These are phyloP conservation scores for Drosophila aldrichi DNA, from an alignment of 2,888 invertebrate genomes.

Conservation along the genomic window DNA sequence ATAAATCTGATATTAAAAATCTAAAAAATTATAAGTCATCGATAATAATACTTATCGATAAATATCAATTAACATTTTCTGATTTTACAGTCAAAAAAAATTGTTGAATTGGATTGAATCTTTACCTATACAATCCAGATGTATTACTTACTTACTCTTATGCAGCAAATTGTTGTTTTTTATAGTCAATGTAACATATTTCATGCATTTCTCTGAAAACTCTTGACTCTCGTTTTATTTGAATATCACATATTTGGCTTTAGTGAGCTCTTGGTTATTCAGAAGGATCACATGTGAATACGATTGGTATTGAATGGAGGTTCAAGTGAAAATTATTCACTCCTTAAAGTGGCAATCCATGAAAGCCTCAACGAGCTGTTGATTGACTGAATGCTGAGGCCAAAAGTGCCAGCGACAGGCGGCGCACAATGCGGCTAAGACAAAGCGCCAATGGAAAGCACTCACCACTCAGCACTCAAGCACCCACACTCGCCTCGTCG, in stretches of 20 bases:
- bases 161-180: not conserved
- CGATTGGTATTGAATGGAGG: constrained; percentile 12
- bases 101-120: too few species aligned
- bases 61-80: too few species aligned
- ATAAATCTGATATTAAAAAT: too few species aligned
- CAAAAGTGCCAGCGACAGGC: constrained; percentile 71
- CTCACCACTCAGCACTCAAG: constrained; percentile 57
- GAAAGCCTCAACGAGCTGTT: constrained; percentile 55
- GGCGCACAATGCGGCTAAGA: constrained; percentile 65
- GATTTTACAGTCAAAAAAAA: too few species aligned
- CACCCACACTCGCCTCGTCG: not conserved
- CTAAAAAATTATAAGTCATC: too few species aligned
- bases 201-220: not conserved
- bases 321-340: constrained; percentile 36
- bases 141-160: too few species aligned
- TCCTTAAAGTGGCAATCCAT: constrained; percentile 33
- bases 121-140: too few species aligned
- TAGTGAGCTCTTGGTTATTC: not conserved
- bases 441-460: constrained; percentile 72
- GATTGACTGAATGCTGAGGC: constrained; percentile 64
- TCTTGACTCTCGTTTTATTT: constrained; percentile 3
- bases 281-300: not conserved
- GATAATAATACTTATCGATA: too few species aligned
- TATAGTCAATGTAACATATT: not conserved
- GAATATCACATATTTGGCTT: not conserved